phyloP scores from a whole-genome alignment of 1,140 invertebrate genomes.

The Lepidostoma basale region DNA sequence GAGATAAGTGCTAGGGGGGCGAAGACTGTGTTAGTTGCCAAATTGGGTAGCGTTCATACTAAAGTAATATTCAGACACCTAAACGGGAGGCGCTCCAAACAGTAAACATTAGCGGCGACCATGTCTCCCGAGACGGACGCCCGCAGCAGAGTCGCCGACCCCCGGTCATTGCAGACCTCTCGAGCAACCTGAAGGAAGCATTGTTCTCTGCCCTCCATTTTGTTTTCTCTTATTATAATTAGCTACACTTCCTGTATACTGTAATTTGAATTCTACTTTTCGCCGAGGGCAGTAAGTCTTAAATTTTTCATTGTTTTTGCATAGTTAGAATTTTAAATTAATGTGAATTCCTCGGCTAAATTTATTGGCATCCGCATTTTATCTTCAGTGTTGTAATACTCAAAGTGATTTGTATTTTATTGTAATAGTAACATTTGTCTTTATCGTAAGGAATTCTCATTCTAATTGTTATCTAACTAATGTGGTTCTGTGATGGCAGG shows the following conservation, averaged over 20 bases:
- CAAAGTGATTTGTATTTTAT: neutral
- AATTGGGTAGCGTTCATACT: constrained; percentile 40
- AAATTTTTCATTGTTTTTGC: too few relatives aligned
- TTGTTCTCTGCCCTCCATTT: too few relatives aligned
- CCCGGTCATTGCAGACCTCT: too few relatives aligned
- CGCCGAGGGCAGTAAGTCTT: too few relatives aligned
- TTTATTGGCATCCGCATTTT: neutral
- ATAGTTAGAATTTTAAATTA: too few relatives aligned
- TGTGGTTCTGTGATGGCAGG: constrained; percentile 34
- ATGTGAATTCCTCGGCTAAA: neutral
- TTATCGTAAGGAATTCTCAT: neutral
- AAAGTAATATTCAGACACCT: constrained; percentile 29
- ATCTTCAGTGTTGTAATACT: constrained; percentile 10
- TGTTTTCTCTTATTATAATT: too few relatives aligned
- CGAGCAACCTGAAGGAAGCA: too few relatives aligned
- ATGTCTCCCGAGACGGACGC: too few relatives aligned
- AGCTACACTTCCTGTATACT: too few relatives aligned
- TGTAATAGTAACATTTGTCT: neutral
- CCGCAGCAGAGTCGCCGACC: too few relatives aligned
- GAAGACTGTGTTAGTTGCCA: constrained; percentile 35
- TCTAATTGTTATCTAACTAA: neutral
- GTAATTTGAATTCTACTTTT: too few relatives aligned
- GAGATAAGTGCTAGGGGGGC: constrained; percentile 33
- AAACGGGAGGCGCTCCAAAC: neutral
- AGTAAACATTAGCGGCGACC: too few relatives aligned